Conservation (phyloP, 2,888 invertebrate genomes). For the Philonicus albiceps region DNA sequence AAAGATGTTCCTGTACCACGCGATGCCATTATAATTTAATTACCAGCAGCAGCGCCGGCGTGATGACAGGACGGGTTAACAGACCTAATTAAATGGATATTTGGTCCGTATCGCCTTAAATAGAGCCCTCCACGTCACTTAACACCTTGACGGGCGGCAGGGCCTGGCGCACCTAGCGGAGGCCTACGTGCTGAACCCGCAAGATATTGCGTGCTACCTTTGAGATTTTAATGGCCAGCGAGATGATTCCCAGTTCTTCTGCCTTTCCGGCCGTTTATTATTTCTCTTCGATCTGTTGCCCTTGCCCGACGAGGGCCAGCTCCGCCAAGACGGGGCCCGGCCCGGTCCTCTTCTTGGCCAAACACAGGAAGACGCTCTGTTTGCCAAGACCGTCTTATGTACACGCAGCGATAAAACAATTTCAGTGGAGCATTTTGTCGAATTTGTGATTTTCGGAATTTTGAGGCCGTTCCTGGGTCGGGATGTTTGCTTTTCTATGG, state of each 20-base stretch:
- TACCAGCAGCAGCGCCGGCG: not conserved
- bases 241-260: not conserved
- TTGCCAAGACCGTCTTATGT: constrained; percentile 1
- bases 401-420: constrained; percentile 9
- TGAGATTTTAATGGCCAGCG: constrained; percentile 1
- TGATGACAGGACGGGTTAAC: constrained; percentile 9
- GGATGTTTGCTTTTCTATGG: constrained; percentile 17
- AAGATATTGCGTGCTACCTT: constrained; percentile 9
- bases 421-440: constrained; percentile 21
- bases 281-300: not conserved
- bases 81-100: constrained; percentile 18
- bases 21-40: constrained; percentile 25
- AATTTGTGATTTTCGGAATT: constrained; percentile 24
- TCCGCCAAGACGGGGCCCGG: not conserved
- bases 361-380: constrained; percentile 10
- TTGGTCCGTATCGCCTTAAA: constrained; percentile 14
- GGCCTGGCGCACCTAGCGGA: not conserved
- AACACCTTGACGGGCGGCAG: not conserved
- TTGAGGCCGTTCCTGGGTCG: constrained; percentile 1
- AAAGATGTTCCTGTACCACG: constrained; percentile 19
- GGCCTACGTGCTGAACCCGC: not conserved
- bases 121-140: constrained; percentile 3
- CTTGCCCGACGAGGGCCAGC: not conserved
- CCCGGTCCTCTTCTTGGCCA: not conserved
- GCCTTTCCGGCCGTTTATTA: not conserved